Percentiles rank a stretch among this genome's conserved stretches.
These are phyloP conservation scores for Campoplex nolae DNA, from an alignment of 2,888 invertebrate species.

Conservation along the genomic window DNA sequence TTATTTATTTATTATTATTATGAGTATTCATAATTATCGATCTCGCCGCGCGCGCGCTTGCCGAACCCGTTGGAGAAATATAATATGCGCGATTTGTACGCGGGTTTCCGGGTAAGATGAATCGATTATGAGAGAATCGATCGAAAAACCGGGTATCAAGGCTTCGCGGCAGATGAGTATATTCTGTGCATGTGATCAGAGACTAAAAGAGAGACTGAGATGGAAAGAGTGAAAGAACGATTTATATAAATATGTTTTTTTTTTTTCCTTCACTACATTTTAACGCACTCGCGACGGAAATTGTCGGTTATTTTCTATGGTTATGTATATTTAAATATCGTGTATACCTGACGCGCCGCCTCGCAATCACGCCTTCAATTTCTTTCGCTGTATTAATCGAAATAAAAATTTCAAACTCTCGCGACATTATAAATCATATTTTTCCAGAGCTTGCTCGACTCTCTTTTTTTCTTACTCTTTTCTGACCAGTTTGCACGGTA, in stretches of 20 bases:
- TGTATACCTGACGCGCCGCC: conserved; percentile 4
- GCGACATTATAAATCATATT: conserved; percentile 76
- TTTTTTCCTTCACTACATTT: conserved; percentile 52
- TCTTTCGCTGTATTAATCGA: conserved; percentile 36
- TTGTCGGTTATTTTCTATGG: conserved; percentile 9
- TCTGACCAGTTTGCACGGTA: conserved; percentile 72
- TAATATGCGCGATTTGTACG: conserved; percentile 42
- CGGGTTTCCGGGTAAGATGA: conserved; percentile 66
- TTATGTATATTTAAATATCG: background rate
- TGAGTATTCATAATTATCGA: conserved; percentile 61
- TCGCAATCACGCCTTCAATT: conserved; percentile 36
- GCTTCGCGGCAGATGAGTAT: conserved; percentile 27
- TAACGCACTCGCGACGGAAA: conserved; percentile 34
- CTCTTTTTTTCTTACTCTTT: conserved; percentile 21
- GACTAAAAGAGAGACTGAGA: background rate
- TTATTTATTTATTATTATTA: background rate
- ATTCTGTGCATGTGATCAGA: conserved; percentile 42
- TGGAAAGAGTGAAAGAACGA: conserved; percentile 4
- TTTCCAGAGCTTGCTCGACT: conserved; percentile 7
- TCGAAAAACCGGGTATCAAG: conserved; percentile 58
- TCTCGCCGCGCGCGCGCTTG: conserved; percentile 27
- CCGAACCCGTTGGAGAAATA: conserved; percentile 40
- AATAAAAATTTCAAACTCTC: conserved; percentile 47
- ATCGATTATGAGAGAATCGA: conserved; percentile 62
- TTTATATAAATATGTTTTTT: conserved; percentile 20